A percentile compares a stretch with the other conserved stretches of the same genome.
Evolutionary conservation across 1,140 invertebrate genomes (phyloP).

Genomic region (Alviniconcha marisindica): DNA sequence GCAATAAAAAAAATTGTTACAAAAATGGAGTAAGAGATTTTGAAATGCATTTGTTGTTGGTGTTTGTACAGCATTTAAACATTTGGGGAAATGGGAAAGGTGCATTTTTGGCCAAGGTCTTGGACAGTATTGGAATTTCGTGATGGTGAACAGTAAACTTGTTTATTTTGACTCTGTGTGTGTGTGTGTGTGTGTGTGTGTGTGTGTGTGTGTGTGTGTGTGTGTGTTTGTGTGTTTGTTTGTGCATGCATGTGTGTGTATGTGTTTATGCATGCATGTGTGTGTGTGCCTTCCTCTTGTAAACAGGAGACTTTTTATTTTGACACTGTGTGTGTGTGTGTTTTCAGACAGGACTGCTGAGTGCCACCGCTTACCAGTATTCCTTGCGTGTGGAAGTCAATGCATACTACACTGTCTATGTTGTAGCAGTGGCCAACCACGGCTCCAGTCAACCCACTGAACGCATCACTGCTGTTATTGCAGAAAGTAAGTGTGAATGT

Average conservation of each 20-base stretch:
- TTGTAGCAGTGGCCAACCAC: not conserved
- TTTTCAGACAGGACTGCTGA: conserved; percentile 2
- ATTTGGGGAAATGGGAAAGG: too few species aligned
- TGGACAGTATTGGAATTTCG: too few species aligned
- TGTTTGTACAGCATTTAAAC: too few species aligned
- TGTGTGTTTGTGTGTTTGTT: not conserved
- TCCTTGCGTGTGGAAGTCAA: not conserved
- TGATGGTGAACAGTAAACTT: too few species aligned
- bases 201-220: not conserved
- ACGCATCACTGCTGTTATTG: not conserved
- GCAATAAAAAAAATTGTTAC: too few species aligned
- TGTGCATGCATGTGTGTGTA: not conserved
- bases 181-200: not conserved
- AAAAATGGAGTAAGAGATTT: too few species aligned
- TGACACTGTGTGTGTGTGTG: not conserved
- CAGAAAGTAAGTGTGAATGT: conserved; percentile 13
- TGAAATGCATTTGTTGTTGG: too few species aligned
- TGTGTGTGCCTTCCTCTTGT: not conserved
- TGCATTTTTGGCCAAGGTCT: too few species aligned
- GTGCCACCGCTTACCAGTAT: not conserved
- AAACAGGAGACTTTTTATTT: too few species aligned
- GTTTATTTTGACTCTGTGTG: not conserved
- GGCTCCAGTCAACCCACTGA: conserved; percentile 15
- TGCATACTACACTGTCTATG: not conserved
- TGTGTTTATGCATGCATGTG: not conserved